Evolutionary conservation across 53 echinoderm and acorn worm species (phyloP).

Genomic region (Holothuria leucospilota): DNA sequence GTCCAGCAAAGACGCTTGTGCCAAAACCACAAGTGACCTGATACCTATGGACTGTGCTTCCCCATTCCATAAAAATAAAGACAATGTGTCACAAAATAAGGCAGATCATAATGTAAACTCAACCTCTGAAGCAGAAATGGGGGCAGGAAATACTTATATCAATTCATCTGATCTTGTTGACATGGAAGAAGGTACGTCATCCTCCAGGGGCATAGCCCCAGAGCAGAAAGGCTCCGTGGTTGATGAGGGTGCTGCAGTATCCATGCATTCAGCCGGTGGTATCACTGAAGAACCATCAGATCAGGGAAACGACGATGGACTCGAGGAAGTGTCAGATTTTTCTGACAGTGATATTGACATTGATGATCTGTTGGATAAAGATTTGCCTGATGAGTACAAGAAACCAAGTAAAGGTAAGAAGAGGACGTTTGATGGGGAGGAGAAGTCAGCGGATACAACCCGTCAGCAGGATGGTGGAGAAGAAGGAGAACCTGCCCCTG

Average conservation of each 20-base stretch:
- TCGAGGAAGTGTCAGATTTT: constrained; percentile 49
- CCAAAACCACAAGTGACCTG: too few relatives aligned
- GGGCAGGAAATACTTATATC: too few relatives aligned
- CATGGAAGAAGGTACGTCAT: not conserved
- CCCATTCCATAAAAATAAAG: too few relatives aligned
- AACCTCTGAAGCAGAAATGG: too few relatives aligned
- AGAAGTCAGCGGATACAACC: not conserved
- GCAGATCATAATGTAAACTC: too few relatives aligned
- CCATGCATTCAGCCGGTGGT: not conserved
- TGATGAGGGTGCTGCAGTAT: not conserved
- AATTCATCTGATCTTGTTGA: too few relatives aligned
- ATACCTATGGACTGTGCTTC: too few relatives aligned
- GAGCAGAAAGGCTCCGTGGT: not conserved
- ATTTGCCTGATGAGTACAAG: constrained; percentile 67
- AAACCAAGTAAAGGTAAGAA: constrained; percentile 64
- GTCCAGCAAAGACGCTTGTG: too few relatives aligned
- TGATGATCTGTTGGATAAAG: constrained; percentile 85
- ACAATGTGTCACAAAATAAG: too few relatives aligned
- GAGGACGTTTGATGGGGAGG: constrained; percentile 3
- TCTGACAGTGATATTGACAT: constrained; percentile 76
- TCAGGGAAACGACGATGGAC: constrained; percentile 37
- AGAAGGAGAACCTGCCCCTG: constrained; percentile 27
- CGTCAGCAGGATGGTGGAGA: constrained; percentile 38
- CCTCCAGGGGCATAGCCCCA: not conserved
- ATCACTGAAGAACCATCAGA: constrained; percentile 16